Base-by-base conservation (phyloP, 2,888 invertebrate genomes). In the Drosophila helvetica region DNA sequence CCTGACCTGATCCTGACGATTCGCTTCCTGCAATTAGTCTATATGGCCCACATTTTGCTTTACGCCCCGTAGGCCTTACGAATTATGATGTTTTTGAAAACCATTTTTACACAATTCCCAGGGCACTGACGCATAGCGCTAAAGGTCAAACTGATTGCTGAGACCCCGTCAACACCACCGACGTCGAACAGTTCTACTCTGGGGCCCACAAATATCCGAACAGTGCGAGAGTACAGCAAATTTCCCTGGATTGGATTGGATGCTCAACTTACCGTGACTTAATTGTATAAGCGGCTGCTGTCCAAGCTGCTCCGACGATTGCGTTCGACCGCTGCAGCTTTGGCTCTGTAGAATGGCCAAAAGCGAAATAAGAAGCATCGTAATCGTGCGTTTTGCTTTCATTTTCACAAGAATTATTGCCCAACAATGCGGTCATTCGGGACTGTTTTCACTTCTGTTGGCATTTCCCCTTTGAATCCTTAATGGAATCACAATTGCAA, bases 241-340 rank as follows among this genome's bases (percentile, higher is more conserved):
- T 80, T 86, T 86, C 87, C 81, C 59, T 69, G 80, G 22, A 22
- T 22, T 69, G 80, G 22, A 22, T 22, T 22, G 22, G 70, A 64
- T 83, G 87, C 79, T 80, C 81, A 83, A 88, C 91, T 87, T 80
- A 91, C 91, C 91, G 81, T 90, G 90, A 89, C 90, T 91, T 76
- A 91, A 90, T 87, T 91, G 91, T 82, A 91, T 90, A 74, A 91
- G 79, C 65, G 91, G 89, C 79, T 91, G 79, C 55, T 38, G 38
- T 1, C 38, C 38, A 15, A 38, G 38, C 30, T 86, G 84, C 7
- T 38, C 38, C 50, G 51, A 64, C 59, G 55, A 45, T 56, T 50
- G 55, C 65, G 54, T 50, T 38, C 38, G 56, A 25, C 72, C 72
- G 56, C 12, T 62, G 72, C 67, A 22, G 17, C 48, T 57, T 17